Evolutionary conservation across 1,140 invertebrate species (phyloP), one percentile per base, ranked within the genome.

Genomic region (Hypothenemus hampei): DNA sequence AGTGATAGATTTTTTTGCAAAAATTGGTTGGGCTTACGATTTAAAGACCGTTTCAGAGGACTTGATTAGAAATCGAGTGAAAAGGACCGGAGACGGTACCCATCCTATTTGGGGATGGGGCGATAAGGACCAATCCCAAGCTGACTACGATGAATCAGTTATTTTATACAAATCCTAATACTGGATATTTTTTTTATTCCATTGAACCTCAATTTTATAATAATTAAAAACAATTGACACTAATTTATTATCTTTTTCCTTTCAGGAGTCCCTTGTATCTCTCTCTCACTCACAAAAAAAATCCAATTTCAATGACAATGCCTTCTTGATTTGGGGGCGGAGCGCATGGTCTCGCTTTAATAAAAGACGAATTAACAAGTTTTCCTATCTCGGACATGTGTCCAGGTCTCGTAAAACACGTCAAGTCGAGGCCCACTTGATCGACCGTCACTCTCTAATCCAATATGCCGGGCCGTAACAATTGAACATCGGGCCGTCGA

Each of bases 11-110:
- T 81, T 89, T 59, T 88, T 88, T 67, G 83, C 88, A 2, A 81
- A 80, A 66, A 80, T 96, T 47, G 93, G 93, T 4, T 87, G 83
- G 80, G 93, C 89, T 0, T 93, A 92, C 67, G 93, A 97, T 69
- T 67, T 91, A 40, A 95, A 94, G 68, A 85, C 79, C 0, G 90
- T 93, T 0, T 83, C 87, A 0, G 65, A 73, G 1, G 80, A 87
- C 23, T 81, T 90, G 53, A 75, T 91, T 1, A 72, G 78, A 61
- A 82, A 78, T 55, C 74, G 88, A 20, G 86, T 86, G 0, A 65
- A 80, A 53, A 77, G 87, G 52, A 91, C 87, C 0, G 90, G 90
- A 1, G 88, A 91, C 66, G 88, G 89, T 3, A 54, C 50, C 10
- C 60, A 62, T 4, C 21, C 35, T 11, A 47, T 70, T 4, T 79